Evolutionary conservation across 2,888 invertebrate species (phyloP), one percentile per base, ranked within the genome.

Genomic region (Melieria omissa): DNA sequence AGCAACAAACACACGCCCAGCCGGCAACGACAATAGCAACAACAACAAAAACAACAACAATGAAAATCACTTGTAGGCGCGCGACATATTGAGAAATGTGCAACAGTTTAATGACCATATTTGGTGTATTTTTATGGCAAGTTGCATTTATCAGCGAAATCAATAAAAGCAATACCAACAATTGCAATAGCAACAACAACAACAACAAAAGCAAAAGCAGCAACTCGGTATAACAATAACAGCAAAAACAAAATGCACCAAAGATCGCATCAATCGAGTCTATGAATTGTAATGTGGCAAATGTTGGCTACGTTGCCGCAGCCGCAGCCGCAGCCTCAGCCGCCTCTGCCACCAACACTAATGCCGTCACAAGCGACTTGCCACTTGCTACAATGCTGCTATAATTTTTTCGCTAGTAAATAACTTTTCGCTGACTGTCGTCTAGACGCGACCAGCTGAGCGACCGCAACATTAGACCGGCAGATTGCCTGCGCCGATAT

Each of bases 71-170:
- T 70, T 72, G 74, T 71, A 65, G 70, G 71, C 70, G 78, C 80
- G 85, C 85, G 85, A 84, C 84, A 84, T 85, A 84, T 84, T 84
- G 85, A 85, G 84, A 84, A 85, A 85, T 85, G 86, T 83, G 86
- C 84, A 84, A 84, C 85, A 84, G 84, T 85, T 83, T 82, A 85
- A 83, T 84, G 83, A 80, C 85, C 84, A 84, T 84, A 82, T 86
- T 84, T 81, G 84, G 86, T 77, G 76, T 78, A 83, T 81, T 83
- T 84, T 84, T 84, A 84, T 83, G 84, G 83, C 84, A 82, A 86
- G 84, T 86, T 85, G 83, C 81, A 84, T 86, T 85, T 81, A 84
- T 85, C 85, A 80, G 64, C 70, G 71, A 73, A 73, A 72, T 73
- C 62, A 67, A 62, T 72, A 71, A 75, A 66, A 66, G 63, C 60